A percentile compares a stretch with the other conserved stretches of the same genome.
Conservation (phyloP, 2,113 vertebrate genomes). For the Notarius quadriscutis region DNA sequence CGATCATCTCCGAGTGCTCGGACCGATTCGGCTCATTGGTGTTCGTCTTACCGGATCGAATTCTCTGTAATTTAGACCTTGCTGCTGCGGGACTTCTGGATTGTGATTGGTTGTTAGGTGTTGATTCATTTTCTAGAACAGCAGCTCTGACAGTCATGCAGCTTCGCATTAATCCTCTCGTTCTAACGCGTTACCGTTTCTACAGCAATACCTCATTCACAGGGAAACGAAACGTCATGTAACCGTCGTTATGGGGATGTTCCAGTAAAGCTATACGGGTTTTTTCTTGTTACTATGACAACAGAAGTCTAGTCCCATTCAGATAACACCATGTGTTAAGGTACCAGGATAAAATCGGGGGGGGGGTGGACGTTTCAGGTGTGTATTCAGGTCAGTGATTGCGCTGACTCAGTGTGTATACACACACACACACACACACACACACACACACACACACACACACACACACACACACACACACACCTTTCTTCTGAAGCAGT, state of each 20-base stretch:
- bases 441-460: constrained; percentile 77
- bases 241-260: background rate
- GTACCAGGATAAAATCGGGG: background rate
- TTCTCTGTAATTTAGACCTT: too few species aligned
- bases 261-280: background rate
- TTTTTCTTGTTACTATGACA: background rate
- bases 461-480: constrained; percentile 70
- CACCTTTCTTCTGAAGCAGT: constrained; percentile 84
- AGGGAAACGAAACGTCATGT: background rate
- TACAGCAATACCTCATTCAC: background rate
- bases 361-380: background rate
- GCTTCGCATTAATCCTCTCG: background rate
- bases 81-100: background rate
- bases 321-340: background rate
- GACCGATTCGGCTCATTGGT: too few species aligned
- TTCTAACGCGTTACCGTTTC: background rate
- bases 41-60: too few species aligned
- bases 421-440: constrained; percentile 70
- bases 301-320: background rate
- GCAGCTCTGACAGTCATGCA: background rate
- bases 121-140: background rate
- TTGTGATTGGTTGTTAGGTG: background rate
- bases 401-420: background rate
- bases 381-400: background rate
- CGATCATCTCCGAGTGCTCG: background rate